A percentile compares a stretch with the other conserved stretches of the same genome.
These are phyloP conservation scores for Melanotaenia trifasciata DNA, from an alignment of 2,797 vertebrate species.

Conservation along the genomic window DNA sequence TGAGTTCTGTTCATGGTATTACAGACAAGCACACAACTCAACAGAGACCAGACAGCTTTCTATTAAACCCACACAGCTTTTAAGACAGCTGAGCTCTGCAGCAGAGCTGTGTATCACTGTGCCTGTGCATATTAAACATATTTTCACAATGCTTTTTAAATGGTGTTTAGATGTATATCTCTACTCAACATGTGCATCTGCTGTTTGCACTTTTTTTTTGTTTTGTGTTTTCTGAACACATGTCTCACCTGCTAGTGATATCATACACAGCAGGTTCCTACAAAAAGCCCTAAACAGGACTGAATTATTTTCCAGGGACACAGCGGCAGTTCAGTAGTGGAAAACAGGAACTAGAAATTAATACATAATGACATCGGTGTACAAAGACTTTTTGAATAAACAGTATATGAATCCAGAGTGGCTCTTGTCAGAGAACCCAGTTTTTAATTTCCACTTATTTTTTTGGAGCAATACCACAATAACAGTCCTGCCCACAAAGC, in stretches of 20 bases:
- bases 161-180: conserved; percentile 11
- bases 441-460: not conserved
- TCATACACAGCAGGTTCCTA: conserved; percentile 22
- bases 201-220: conserved; percentile 21
- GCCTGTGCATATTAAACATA: not conserved
- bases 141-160: not conserved
- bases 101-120: conserved; percentile 9
- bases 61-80: conserved; percentile 55
- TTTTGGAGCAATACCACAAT: not conserved
- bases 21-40: conserved; percentile 44
- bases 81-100: conserved; percentile 30
- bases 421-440: not conserved
- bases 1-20: conserved; percentile 41
- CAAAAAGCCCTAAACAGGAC: conserved; percentile 38
- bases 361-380: conserved; percentile 2
- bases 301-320: conserved; percentile 61
- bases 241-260: conserved; percentile 19
- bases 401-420: not conserved
- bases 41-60: conserved; percentile 45
- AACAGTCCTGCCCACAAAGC: not conserved
- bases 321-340: conserved; percentile 32
- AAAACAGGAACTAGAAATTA: conserved; percentile 26
- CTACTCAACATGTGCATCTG: not conserved
- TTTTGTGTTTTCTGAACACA: conserved; percentile 4
- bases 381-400: not conserved